phyloP scores from a whole-genome alignment of 2,113 vertebrate species.

The Alaudala cheleensis region DNA sequence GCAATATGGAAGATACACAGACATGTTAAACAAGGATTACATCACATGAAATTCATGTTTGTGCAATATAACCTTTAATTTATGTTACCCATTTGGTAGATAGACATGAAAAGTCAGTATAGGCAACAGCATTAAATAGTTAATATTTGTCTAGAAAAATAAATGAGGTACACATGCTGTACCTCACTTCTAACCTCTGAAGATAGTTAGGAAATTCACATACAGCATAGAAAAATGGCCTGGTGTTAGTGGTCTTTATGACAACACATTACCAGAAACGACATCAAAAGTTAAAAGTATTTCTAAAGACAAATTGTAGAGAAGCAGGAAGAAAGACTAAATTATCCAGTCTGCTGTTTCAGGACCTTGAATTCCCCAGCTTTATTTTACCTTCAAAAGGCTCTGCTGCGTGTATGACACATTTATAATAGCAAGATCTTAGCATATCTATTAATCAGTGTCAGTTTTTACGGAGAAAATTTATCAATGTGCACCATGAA shows the following conservation, averaged over 20 bases:
- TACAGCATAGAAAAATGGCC: background rate
- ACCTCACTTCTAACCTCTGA: background rate
- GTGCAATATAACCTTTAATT: background rate
- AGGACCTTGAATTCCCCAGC: background rate
- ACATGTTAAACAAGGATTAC: background rate
- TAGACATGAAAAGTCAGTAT: background rate
- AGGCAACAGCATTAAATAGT: background rate
- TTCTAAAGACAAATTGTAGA: background rate
- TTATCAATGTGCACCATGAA: constrained; percentile 33
- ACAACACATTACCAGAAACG: background rate
- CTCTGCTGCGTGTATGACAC: background rate
- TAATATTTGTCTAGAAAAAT: background rate
- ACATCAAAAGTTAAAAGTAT: background rate
- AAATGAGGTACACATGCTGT: background rate
- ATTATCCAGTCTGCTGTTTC: background rate
- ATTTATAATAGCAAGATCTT: constrained; percentile 17
- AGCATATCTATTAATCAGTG: constrained; percentile 62
- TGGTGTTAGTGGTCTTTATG: background rate
- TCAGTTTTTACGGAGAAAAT: constrained; percentile 56
- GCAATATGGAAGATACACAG: background rate
- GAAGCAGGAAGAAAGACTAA: background rate
- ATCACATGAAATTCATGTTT: background rate
- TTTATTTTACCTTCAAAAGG: background rate
- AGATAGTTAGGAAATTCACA: background rate
- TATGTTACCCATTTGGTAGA: background rate